Base-by-base conservation (phyloP, 2,113 vertebrate species). In the Amblyornis subalaris region DNA sequence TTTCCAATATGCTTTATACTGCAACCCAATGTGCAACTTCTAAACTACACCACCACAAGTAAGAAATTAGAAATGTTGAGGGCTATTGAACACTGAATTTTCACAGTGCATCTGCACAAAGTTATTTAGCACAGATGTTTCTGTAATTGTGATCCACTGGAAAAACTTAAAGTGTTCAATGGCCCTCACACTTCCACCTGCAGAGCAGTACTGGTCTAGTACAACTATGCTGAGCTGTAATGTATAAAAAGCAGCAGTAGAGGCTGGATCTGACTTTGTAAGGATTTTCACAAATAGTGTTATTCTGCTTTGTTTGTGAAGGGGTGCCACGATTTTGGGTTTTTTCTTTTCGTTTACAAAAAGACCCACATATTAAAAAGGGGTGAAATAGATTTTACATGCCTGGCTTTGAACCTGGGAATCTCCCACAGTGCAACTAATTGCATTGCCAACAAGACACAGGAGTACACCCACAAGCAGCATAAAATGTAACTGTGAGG, bases 361-460 rank as follows among this genome's bases (percentile, higher is more conserved):
- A 87, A 96, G 93, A 74, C 89, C 96, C 73, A 85, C 81, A 29
- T 95, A 96, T 96, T 96, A 95, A 93, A 95, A 96, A 93, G 94
- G 90, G 92, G 82, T 93, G 94, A 96, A 95, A 96, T 95, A 84
- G 96, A 95, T 96, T 95, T 96, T 96, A 95, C 96, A 91, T 93
- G 66, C n/a, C 97, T 93, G 83, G 96, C 98, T 98, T 97, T 98
- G 97, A 98, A 98, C 97, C 96, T 97, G 94, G 38, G 72, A 96
- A 92, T 97, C 97, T 97, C 98, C 97, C 96, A 96, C 78, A 15
- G 97, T 95, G 97, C 96, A 97, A 97, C 96, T 97, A 98, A 98
- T 97, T 97, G 96, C 97, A 96, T 93, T 94, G 92, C 97, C 97
- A 97, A 97, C 83, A 91, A 97, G 95, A 96, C 91, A 50, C 96